A percentile compares a stretch with the other conserved stretches of the same genome.
Conservation (phyloP, 2,888 invertebrate genomes). For the Hoplodrina ambigua region DNA sequence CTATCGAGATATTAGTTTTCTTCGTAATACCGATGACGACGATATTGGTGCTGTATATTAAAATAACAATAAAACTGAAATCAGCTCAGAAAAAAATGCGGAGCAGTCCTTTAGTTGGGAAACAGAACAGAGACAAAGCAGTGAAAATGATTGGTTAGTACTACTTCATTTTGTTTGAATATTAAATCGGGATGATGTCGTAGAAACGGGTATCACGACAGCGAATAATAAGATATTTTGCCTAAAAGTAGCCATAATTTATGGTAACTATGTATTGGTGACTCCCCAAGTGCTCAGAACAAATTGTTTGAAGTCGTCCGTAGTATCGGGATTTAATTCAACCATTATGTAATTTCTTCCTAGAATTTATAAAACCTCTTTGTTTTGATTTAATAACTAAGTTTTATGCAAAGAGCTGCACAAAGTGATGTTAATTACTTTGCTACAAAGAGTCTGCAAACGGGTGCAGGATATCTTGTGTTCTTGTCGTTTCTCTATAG, state of each 20-base stretch:
- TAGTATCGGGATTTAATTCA: not conserved
- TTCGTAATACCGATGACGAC: conserved; percentile 96
- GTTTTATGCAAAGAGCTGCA: conserved; percentile 21
- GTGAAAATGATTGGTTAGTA: conserved; percentile 95
- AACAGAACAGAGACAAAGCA: conserved; percentile 89
- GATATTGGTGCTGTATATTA: conserved; percentile 94
- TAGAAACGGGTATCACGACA: no score
- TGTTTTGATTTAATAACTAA: conserved; percentile 1
- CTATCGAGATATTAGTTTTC: conserved; percentile 93
- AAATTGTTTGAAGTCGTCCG: conserved; percentile 4
- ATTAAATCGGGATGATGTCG: not conserved
- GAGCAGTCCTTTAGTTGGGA: conserved; percentile 84
- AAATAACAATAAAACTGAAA: conserved; percentile 93
- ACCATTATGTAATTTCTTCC: not conserved
- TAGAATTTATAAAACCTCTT: not conserved
- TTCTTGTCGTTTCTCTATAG: conserved; percentile 18
- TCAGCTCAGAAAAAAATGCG: conserved; percentile 89
- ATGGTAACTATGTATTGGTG: not conserved
- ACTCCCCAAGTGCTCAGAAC: conserved; percentile 5
- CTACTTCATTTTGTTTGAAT: not conserved
- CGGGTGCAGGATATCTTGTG: conserved; percentile 28
- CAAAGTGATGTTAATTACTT: conserved; percentile 40
- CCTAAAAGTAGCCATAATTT: not conserved
- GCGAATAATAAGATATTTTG: not conserved
- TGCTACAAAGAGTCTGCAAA: conserved; percentile 21